Conservation (phyloP, 2,797 vertebrate genomes). For the Decapterus maruadsi region DNA sequence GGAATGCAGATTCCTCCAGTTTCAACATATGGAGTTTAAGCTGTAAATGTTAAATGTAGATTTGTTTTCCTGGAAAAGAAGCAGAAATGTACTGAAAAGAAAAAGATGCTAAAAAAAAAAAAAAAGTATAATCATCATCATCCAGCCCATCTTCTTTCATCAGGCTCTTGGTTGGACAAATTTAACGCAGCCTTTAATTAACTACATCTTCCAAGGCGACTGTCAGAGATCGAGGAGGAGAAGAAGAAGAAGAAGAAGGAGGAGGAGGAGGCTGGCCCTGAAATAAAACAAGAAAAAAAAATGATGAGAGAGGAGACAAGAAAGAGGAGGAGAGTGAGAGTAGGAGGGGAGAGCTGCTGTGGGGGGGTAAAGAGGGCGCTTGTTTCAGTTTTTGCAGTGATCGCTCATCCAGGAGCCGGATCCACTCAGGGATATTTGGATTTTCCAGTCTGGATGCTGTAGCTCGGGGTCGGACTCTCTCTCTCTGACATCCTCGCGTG, state of each 20-base stretch:
- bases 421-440: conserved; percentile 74
- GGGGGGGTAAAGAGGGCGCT: conserved; percentile 49
- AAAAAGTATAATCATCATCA: background rate
- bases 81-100: background rate
- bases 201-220: conserved; percentile 36
- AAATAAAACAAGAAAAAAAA: conserved; percentile 49
- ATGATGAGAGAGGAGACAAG: conserved; percentile 52
- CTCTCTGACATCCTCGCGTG: conserved; percentile 16
- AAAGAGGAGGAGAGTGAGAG: conserved; percentile 54
- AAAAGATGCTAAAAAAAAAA: conserved; percentile 1
- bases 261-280: conserved; percentile 60
- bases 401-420: conserved; percentile 64
- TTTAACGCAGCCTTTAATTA: conserved; percentile 76
- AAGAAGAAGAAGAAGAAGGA: conserved; percentile 63
- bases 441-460: conserved; percentile 71
- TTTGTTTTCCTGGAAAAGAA: background rate
- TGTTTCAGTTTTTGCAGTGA: conserved; percentile 60
- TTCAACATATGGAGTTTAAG: too few species aligned
- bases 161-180: conserved; percentile 26
- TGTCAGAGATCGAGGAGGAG: conserved; percentile 38
- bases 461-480: conserved; percentile 45
- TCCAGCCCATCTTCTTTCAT: conserved; percentile 45
- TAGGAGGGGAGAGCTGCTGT: conserved; percentile 31
- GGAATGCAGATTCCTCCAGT: too few species aligned
- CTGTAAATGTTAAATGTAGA: background rate